Percentiles rank a stretch among this genome's conserved stretches.
Conservation (phyloP, 2,888 invertebrate species). For the Choreutis nemorana region DNA sequence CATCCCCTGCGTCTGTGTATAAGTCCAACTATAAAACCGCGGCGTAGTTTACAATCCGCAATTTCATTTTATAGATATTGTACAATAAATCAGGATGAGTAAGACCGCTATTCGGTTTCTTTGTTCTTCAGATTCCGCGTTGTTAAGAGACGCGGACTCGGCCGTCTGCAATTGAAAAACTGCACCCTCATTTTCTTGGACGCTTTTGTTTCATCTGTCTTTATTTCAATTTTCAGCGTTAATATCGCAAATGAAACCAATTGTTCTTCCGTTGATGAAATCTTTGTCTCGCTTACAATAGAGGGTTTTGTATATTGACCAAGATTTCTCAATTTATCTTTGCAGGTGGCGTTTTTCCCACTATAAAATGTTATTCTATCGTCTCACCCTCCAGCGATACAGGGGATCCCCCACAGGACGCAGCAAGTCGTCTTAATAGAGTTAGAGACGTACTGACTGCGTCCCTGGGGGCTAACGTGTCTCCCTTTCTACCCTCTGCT, state of each 20-base stretch:
- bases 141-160: conserved; percentile 17
- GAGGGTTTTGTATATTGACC: conserved; percentile 18
- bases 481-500: conserved; percentile 32
- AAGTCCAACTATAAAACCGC: conserved; percentile 44
- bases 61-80: conserved; percentile 49
- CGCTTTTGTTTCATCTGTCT: conserved; percentile 24
- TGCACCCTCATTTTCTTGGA: conserved; percentile 31
- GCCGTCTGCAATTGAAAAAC: conserved; percentile 34
- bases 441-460: conserved; percentile 48
- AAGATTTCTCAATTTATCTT: conserved; percentile 36
- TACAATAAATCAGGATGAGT: conserved; percentile 39
- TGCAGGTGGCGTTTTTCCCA: conserved; percentile 50
- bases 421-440: conserved; percentile 58
- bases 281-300: conserved; percentile 12
- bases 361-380: conserved; percentile 47
- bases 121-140: conserved; percentile 21
- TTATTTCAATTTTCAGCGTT: conserved; percentile 23
- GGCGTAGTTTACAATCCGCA: conserved; percentile 42
- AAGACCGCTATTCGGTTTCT: conserved; percentile 28
- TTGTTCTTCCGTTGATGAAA: background rate
- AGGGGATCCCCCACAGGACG: conserved; percentile 30
- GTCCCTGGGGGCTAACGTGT: conserved; percentile 41
- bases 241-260: conserved; percentile 14
- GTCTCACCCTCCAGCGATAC: conserved; percentile 30
- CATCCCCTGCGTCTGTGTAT: conserved; percentile 49